These are phyloP conservation scores for Odocoileus virginianus DNA, from an alignment of 2,113 vertebrate species.

Conservation along the genomic window DNA sequence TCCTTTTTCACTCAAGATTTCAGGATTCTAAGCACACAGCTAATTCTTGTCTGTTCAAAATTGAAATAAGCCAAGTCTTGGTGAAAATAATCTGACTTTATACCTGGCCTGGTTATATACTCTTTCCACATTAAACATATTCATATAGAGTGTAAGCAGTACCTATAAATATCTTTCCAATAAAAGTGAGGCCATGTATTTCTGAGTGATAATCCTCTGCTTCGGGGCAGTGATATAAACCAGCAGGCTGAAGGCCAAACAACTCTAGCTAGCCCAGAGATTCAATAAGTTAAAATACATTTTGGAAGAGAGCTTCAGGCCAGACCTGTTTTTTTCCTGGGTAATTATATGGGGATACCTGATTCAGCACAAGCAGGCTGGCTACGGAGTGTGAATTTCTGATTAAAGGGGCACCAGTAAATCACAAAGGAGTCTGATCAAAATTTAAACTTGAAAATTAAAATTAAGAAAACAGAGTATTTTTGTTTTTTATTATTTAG, in stretches of 20 bases:
- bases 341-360: slow-evolving; percentile 48
- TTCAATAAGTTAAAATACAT: slow-evolving; percentile 71
- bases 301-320: slow-evolving; percentile 68
- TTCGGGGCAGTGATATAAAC: slow-evolving; percentile 64
- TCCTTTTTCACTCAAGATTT: neutral
- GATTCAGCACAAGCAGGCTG: slow-evolving; percentile 43
- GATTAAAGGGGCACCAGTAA: neutral
- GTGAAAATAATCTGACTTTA: slow-evolving; percentile 49
- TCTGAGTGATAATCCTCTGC: slow-evolving; percentile 58
- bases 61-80: slow-evolving; percentile 36
- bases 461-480: neutral
- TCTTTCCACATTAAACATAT: slow-evolving; percentile 53
- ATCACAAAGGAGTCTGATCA: neutral
- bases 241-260: slow-evolving; percentile 69
- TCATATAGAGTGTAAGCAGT: slow-evolving; percentile 44
- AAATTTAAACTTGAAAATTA: slow-evolving; percentile 11
- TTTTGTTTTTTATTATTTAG: neutral
- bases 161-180: slow-evolving; percentile 74
- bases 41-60: slow-evolving; percentile 49
- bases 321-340: slow-evolving; percentile 53
- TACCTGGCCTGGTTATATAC: slow-evolving; percentile 28
- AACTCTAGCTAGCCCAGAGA: slow-evolving; percentile 60
- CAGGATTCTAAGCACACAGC: slow-evolving; percentile 31
- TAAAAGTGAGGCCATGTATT: slow-evolving; percentile 64
- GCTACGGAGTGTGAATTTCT: neutral